phyloP scores from a whole-genome alignment of 2,113 vertebrate genomes.

The Chamaetylas fuelleborni region DNA sequence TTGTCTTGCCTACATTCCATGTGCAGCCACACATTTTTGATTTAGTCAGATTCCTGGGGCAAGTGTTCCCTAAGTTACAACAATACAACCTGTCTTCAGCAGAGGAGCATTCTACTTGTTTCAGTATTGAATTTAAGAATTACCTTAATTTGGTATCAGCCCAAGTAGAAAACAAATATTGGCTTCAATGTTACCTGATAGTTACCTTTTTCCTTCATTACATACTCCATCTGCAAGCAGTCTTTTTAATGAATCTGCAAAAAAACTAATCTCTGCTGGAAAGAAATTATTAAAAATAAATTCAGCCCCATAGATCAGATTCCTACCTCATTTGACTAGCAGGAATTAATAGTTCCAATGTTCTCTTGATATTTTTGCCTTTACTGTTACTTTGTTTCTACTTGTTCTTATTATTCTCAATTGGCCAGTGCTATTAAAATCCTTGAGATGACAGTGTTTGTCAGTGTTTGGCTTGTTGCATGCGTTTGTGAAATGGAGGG shows the following conservation, averaged over 20 bases:
- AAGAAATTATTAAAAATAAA: background rate
- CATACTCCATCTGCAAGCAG: background rate
- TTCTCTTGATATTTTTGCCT: conserved; percentile 15
- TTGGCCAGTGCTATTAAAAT: conserved; percentile 54
- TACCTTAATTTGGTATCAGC: background rate
- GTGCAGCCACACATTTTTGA: background rate
- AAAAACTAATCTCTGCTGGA: background rate
- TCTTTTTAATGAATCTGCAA: background rate
- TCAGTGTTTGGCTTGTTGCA: background rate
- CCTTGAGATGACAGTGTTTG: background rate
- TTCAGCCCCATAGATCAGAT: conserved; percentile 29
- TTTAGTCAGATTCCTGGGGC: conserved; percentile 15
- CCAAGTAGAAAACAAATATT: background rate
- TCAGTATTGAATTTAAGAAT: background rate
- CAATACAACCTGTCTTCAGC: background rate
- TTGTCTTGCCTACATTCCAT: conserved; percentile 40
- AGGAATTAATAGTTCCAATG: background rate
- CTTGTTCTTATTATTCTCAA: conserved; percentile 12
- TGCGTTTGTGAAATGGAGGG: background rate
- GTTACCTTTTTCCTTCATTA: background rate
- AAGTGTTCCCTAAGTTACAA: background rate
- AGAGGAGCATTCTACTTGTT: background rate
- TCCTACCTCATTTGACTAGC: conserved; percentile 62
- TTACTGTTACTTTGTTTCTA: conserved; percentile 18
- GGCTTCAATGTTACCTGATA: background rate